Base-by-base conservation (phyloP, 2,113 vertebrate genomes). In the Saccopteryx bilineata region DNA sequence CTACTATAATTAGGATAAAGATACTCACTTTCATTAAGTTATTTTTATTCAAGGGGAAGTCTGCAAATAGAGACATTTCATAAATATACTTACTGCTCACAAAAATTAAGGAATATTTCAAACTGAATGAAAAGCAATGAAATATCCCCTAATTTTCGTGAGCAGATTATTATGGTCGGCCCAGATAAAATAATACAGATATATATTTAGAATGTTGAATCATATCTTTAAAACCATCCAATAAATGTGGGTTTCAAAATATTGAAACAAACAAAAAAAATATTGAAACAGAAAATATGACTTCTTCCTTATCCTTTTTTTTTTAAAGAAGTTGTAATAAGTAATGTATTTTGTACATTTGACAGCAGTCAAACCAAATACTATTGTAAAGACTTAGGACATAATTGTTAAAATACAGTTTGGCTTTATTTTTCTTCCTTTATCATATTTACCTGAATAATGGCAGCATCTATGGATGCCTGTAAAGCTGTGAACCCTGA, bases 401-500 rank as follows among this genome's bases (percentile, higher is more conserved):
- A 0, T 12, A 75, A 48, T 52, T 92, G 72, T 50, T 90, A 96
- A 74, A 94, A 82, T 17, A 31, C 23, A 13, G 14, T 14, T 71
- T 89, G 24, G 9, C 54, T 75, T 74, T 54, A 23, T 72, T 48
- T 63, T 87, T 66, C 46, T 80, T 52, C 15, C 54, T 63, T 76
- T 17, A 33, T 24, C 50, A 14, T 66, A 52, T 72, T 97, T 97
- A 99, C 99, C 99, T 99, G 99, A 89, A 99, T 99, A 94, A 99
- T 99, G 39, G 99, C 99, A 9, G 99, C 98, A 50, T 99, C 99
- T 2, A 99, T 99, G 63, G 99, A 98, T 19, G 99, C 98, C 96
- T 99, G 99, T 31, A 99, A 98, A 31, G 98, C 98, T 0, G 98
- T 97, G 88, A 99, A 99, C 0, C 99, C 99, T 0, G 99, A 99